Conservation (phyloP, 2,113 vertebrate species). For the Turdus rufiventris region DNA sequence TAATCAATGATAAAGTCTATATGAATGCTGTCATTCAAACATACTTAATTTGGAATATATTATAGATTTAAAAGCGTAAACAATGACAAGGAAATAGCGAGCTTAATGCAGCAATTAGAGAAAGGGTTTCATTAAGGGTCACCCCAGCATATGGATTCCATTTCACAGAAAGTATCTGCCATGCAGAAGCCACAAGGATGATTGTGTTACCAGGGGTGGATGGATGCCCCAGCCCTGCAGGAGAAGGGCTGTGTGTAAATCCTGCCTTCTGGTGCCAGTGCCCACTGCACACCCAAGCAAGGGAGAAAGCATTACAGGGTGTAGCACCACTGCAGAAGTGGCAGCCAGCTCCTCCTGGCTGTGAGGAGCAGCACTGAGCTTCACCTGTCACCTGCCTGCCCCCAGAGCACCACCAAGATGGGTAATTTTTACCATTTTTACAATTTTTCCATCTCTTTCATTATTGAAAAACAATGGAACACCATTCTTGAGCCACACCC, state of each 20-base stretch:
- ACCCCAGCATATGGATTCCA: constrained; percentile 48
- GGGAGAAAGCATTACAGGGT: background rate
- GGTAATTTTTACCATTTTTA: background rate
- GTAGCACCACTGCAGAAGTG: background rate
- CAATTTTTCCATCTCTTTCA: rapidly evolving
- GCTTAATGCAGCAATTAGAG: constrained; percentile 56
- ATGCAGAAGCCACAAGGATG: background rate
- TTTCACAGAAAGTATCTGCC: constrained; percentile 30
- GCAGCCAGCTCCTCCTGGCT: background rate
- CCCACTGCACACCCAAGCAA: rapidly evolving
- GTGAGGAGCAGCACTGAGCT: background rate
- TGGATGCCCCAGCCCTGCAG: background rate
- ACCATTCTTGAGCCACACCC: rapidly evolving
- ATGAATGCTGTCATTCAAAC: constrained; percentile 60
- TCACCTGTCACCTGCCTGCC: background rate
- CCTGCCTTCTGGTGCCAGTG: background rate
- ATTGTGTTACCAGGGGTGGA: background rate
- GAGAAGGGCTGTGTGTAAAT: background rate
- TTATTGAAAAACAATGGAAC: too few relatives aligned
- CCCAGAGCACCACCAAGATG: background rate
- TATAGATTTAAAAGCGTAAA: constrained; percentile 48
- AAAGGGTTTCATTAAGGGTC: constrained; percentile 35
- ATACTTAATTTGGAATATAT: constrained; percentile 56
- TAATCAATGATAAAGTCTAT: constrained; percentile 48
- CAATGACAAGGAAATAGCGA: constrained; percentile 43